Percentiles rank a stretch among this genome's conserved stretches.
These are phyloP conservation scores for Megaceryle alcyon DNA, from an alignment of 2,797 vertebrate species.

Conservation along the genomic window DNA sequence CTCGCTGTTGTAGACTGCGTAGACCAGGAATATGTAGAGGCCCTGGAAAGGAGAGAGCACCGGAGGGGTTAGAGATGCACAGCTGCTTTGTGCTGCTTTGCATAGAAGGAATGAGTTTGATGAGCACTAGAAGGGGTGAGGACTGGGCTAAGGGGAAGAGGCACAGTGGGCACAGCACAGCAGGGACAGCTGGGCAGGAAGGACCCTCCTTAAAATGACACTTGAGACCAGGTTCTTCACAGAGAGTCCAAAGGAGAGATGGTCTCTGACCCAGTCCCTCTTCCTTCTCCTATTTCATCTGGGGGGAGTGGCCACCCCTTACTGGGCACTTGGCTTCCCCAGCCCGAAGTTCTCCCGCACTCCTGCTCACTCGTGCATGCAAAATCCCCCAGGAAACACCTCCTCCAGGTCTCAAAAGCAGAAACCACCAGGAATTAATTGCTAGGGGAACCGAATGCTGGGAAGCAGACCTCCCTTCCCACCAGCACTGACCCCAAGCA, in stretches of 20 bases:
- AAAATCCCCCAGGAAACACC: not conserved
- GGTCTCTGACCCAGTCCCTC: not conserved
- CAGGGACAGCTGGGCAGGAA: not conserved
- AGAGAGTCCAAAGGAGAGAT: not conserved
- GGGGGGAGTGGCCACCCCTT: not conserved
- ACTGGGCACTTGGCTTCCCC: not conserved
- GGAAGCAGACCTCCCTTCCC: not conserved
- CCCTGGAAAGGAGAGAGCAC: constrained; percentile 77
- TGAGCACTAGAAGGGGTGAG: not conserved
- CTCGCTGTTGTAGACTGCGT: constrained; percentile 90
- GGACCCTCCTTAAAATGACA: not conserved
- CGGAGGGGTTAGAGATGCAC: not conserved
- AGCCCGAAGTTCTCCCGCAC: not conserved
- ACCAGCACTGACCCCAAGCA: accelerated
- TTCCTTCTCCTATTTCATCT: not conserved
- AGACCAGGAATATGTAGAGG: constrained; percentile 93
- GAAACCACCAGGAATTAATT: not conserved
- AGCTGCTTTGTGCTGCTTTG: not conserved
- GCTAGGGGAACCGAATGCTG: not conserved
- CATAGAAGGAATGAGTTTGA: accelerated
- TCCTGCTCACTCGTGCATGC: not conserved
- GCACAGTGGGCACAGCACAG: not conserved
- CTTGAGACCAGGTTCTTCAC: not conserved
- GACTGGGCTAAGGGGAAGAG: not conserved
- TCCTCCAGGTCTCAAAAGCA: not conserved